A percentile compares a stretch with the other conserved stretches of the same genome.
Evolutionary conservation across 2,113 vertebrate genomes (phyloP).

Genomic region (Turdus rufiventris): DNA sequence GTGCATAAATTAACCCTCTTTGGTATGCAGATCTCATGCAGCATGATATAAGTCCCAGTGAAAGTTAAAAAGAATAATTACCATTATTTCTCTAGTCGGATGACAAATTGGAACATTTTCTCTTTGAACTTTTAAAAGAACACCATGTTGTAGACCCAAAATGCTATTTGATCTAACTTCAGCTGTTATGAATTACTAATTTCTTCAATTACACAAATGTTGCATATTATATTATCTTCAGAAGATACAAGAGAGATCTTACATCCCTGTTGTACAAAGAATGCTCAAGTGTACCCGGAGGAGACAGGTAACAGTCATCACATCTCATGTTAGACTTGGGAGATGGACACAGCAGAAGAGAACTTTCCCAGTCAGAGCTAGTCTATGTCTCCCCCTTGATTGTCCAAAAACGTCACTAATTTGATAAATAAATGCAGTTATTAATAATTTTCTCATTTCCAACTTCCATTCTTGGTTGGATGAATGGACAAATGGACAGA

Average conservation of each 20-base stretch:
- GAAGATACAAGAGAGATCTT: background rate
- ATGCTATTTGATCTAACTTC: slow-evolving; percentile 51
- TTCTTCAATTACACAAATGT: slow-evolving; percentile 21
- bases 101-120: slow-evolving; percentile 63
- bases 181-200: slow-evolving; percentile 53
- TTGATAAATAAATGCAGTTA: background rate
- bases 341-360: background rate
- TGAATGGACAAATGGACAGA: background rate
- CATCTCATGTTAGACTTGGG: background rate
- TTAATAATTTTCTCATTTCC: background rate
- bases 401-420: background rate
- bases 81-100: slow-evolving; percentile 34
- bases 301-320: background rate
- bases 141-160: slow-evolving; percentile 32
- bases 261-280: background rate
- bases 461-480: background rate
- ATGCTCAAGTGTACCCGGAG: background rate
- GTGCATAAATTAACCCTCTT: slow-evolving; percentile 6
- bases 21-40: slow-evolving; percentile 45
- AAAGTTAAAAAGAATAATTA: slow-evolving; percentile 68
- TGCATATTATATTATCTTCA: background rate
- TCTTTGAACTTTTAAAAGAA: slow-evolving; percentile 58
- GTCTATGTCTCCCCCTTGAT: background rate
- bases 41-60: slow-evolving; percentile 41
- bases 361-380: background rate